phyloP scores from a whole-genome alignment of 1,140 invertebrate genomes.

The Drosophila ironensis region DNA sequence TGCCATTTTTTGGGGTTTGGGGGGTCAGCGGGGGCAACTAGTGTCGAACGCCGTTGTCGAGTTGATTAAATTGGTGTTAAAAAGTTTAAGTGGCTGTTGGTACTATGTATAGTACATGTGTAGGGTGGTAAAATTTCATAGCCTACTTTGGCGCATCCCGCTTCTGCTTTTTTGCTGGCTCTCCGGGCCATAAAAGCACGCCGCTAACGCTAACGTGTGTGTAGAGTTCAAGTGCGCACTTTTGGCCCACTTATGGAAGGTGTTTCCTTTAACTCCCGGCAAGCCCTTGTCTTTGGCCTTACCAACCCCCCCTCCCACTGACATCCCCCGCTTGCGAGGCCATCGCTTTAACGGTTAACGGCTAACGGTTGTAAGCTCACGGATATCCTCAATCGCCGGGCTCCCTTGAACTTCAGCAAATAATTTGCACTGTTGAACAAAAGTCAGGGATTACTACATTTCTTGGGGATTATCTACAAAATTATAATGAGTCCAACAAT shows the following conservation, averaged over 20 bases:
- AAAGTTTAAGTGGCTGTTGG: slow-evolving; percentile 73
- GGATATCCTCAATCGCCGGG: slow-evolving; percentile 66
- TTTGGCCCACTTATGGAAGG: slow-evolving; percentile 39
- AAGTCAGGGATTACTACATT: not conserved
- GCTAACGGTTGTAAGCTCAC: slow-evolving; percentile 73
- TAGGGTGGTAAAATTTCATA: slow-evolving; percentile 72
- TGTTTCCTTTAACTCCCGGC: not conserved
- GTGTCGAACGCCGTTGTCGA: slow-evolving; percentile 39
- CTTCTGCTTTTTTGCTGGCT: not conserved
- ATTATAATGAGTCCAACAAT: too few species aligned
- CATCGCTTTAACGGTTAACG: slow-evolving; percentile 58
- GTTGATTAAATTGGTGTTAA: slow-evolving; percentile 77
- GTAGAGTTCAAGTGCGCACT: slow-evolving; percentile 78
- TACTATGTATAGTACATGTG: too few species aligned
- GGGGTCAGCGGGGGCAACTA: slow-evolving; percentile 23
- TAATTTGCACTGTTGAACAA: slow-evolving; percentile 53
- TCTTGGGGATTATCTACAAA: too few species aligned
- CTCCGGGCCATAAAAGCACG: slow-evolving; percentile 51
- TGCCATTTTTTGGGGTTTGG: not conserved
- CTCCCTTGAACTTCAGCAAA: slow-evolving; percentile 29
- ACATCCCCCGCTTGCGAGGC: not conserved
- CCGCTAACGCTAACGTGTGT: slow-evolving; percentile 65
- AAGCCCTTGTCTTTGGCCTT: not conserved
- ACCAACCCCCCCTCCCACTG: not conserved
- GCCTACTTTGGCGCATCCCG: slow-evolving; percentile 55